Percentiles rank a stretch among this genome's conserved stretches.
Conservation (phyloP, 1,140 invertebrate genomes). For the Drosophila yakuba region DNA sequence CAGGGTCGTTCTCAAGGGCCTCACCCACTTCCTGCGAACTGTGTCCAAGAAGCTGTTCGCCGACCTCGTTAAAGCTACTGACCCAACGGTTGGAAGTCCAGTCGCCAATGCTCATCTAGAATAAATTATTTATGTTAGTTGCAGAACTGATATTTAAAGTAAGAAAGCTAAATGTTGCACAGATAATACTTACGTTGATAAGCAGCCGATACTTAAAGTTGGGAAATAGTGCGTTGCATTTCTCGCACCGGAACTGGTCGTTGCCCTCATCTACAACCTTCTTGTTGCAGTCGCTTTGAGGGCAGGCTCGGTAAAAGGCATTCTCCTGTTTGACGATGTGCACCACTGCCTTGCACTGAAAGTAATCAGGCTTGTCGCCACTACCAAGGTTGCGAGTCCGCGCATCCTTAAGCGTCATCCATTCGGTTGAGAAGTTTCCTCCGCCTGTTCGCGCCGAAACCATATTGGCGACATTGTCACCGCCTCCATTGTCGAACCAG, state of each 20-base stretch:
- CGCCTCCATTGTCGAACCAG: slow-evolving; percentile 94
- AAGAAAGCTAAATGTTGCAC: slow-evolving; percentile 63
- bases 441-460: slow-evolving; percentile 87
- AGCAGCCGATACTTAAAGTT: slow-evolving; percentile 95
- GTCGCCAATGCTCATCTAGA: slow-evolving; percentile 92
- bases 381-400: slow-evolving; percentile 88
- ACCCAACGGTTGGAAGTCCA: slow-evolving; percentile 92
- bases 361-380: slow-evolving; percentile 92
- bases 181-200: slow-evolving; percentile 89
- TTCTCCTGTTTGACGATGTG: slow-evolving; percentile 88
- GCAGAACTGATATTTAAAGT: neutral
- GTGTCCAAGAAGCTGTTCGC: slow-evolving; percentile 92
- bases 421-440: slow-evolving; percentile 85
- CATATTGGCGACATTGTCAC: slow-evolving; percentile 86
- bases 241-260: slow-evolving; percentile 96
- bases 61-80: slow-evolving; percentile 95
- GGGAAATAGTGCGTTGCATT: slow-evolving; percentile 93
- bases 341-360: slow-evolving; percentile 89
- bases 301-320: slow-evolving; percentile 95
- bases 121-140: slow-evolving; percentile 2
- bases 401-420: slow-evolving; percentile 91
- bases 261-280: slow-evolving; percentile 95
- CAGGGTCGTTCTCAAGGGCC: slow-evolving; percentile 87
- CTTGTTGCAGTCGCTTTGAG: slow-evolving; percentile 94
- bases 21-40: slow-evolving; percentile 92